Evolutionary conservation across 2,113 vertebrate genomes (phyloP), one percentile per base, ranked within the genome.

Genomic region (Melanostigma gelatinosum): DNA sequence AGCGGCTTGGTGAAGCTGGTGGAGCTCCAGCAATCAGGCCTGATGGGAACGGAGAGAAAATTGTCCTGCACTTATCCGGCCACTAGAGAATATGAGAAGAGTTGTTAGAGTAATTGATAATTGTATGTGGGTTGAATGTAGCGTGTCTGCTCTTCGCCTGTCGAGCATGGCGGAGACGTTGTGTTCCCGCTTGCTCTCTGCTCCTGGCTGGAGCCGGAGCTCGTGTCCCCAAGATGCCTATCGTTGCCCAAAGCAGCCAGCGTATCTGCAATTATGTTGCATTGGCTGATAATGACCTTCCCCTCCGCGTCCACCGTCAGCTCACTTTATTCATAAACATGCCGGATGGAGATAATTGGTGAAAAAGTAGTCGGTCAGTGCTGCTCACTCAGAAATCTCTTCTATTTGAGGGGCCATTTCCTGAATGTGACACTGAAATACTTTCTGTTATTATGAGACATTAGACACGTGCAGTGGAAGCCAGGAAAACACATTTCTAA

Each of bases 61-160:
- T 82, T 68, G 79, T 58, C 83, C 68, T 2, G 8, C 82, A 83
- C 65, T 87, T 84, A 89, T 88, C 60, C 58, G 85, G n/a, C 67
- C 87, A 44, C 80, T 40, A 1, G 78, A 75, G 87, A 87, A 85
- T 88, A 44, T n/a, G 76, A 87, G 82, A 83, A 36, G 89, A 75
- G 76, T 69, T 84, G 72, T 87, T 84, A 77, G 10, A 72, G 85
- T 90, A 89, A 91, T 90, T 90, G 80, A 87, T 87, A 86, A 93
- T 87, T 84, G 55, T 70, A 69, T 79, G 78, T 77, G 76, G 77
- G 73, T 54, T 76, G 85, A 89, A 71, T 58, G 64, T 73, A 79
- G 83, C 74, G 8, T 80, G 86, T 80, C 63, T 15, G 38, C 65
- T 66, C 72, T 63, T 42, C 1, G 1, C 46, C 40, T 66, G 32